Base-by-base conservation (phyloP, 2,797 vertebrate genomes). In the Enteromius fasciolatus region DNA sequence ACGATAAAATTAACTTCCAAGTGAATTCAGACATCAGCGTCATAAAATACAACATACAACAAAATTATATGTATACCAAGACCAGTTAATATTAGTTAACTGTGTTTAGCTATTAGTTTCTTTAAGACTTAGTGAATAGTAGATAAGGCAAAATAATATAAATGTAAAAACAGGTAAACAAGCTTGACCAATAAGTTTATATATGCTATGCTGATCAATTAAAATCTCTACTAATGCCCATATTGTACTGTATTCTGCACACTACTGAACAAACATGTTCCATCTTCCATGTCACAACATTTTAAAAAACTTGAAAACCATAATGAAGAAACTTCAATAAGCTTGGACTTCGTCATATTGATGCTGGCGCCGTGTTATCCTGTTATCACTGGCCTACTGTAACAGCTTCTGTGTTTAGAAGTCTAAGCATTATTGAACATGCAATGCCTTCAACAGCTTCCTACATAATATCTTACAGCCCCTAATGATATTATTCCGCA, bases 351-450 rank as follows among this genome's bases (percentile, higher is more conserved):
- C 84, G 83, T 76, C 84, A 75, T 79, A 87, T 86, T 76, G 85
- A 88, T 88, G 82, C 75, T 83, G 83, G 61, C 7, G 18, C 6
- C 28, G 28, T 7, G 15, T 64, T 64, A 15, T 33, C 28, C 61
- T 1, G 28, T 3, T 31, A 31, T 17, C 61, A 63, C 28, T 63
- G 25, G 44, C 41, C 72, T 64, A 64, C 20, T 61, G 57, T 68
- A 77, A 67, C 68, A 57, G 44, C 15, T 59, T 61, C 80, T 64
- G 66, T 69, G 73, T 77, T 85, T 69, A 80, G 84, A 61, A 66
- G 81, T 57, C 79, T 83, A 80, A 88, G 86, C 61, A 23, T 84
- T 85, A 88, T 66, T 80, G 84, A 83, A 84, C 75, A 66, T 75
- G 54, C 54, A 83, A 86, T 82, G 85, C 85, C 54, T 84, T 68